These are phyloP conservation scores for Furcifer pardalis DNA, from an alignment of 2,797 vertebrate species.

Conservation along the genomic window DNA sequence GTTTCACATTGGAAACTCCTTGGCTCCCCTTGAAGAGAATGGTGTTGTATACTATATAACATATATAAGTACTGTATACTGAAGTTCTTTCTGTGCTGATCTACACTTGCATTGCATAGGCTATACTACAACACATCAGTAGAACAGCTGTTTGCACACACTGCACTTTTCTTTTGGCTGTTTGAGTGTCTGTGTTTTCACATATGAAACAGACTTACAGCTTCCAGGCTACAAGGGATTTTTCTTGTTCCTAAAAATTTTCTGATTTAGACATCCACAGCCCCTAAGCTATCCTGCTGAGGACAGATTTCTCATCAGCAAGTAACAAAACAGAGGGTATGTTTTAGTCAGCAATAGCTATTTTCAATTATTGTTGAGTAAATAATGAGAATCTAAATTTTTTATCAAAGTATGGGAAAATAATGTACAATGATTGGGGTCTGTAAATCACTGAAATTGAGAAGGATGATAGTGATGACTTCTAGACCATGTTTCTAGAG, in stretches of 20 bases:
- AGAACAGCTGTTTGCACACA: background rate
- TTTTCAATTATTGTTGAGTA: slow-evolving; percentile 15
- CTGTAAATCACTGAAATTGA: background rate
- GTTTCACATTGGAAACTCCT: too few species aligned
- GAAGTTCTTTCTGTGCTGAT: background rate
- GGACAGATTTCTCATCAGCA: slow-evolving; percentile 34
- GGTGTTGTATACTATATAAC: background rate
- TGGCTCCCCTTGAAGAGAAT: background rate
- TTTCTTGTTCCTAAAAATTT: slow-evolving; percentile 37
- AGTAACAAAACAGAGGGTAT: slow-evolving; percentile 45
- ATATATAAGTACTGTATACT: background rate
- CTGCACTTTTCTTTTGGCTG: background rate
- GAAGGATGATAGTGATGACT: too few species aligned
- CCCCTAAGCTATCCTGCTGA: slow-evolving; percentile 22
- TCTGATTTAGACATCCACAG: background rate
- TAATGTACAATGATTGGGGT: slow-evolving; percentile 43
- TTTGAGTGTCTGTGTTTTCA: background rate
- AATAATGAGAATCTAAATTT: slow-evolving; percentile 48
- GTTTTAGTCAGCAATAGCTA: slow-evolving; percentile 38
- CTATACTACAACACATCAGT: background rate
- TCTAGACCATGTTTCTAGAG: background rate
- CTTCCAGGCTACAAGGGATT: slow-evolving; percentile 27
- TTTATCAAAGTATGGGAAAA: background rate
- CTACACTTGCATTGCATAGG: background rate
- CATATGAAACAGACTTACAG: background rate